Evolutionary conservation across 1,140 invertebrate species (phyloP), one percentile per base, ranked within the genome.

Genomic region (Nymphalis io): DNA sequence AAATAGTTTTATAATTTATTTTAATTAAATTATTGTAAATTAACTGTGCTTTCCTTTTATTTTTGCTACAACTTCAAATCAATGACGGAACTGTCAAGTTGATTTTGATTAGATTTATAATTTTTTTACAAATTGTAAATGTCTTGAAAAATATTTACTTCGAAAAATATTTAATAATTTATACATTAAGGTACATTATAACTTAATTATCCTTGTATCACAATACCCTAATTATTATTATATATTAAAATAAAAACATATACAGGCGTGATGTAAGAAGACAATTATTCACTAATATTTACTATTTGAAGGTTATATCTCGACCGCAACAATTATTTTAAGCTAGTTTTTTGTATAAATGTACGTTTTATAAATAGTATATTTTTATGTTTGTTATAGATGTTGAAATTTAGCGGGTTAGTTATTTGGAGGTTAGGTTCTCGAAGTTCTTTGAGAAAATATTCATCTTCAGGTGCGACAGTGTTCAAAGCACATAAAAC

Each of bases 351-450:
- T 1, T 40, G 16, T 16, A 46, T 44, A 58, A 58, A 11, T 53
- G 10, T 53, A 1, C 12, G 11, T 11, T 53, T 11, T 23, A 13
- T n/a, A 8, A 21, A 53, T 27, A 27, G 53, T 33, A n/a, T 33
- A 21, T 40, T 60, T 16, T 59, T 58, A 44, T 55, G 55, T 62
- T 33, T 53, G 38, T 85, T 83, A 58, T 74, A 92, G 90, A 92
- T 92, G 90, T 83, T 92, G 79, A 92, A 90, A 80, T 87, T 87
- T 74, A 89, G 89, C 71, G 85, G 86, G 59, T 74, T 78, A 74
- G 71, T 89, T 27, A 80, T 89, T 90, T 90, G 82, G 88, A 92
- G 90, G 90, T 92, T 92, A 92, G 82, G 89, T 65, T 79, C 84
- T 57, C 79, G 87, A 71, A 80, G 83, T 51, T 71, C 76, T 39